Evolutionary conservation across 2,113 vertebrate species (phyloP).

Genomic region (Motacilla tschutschensis): DNA sequence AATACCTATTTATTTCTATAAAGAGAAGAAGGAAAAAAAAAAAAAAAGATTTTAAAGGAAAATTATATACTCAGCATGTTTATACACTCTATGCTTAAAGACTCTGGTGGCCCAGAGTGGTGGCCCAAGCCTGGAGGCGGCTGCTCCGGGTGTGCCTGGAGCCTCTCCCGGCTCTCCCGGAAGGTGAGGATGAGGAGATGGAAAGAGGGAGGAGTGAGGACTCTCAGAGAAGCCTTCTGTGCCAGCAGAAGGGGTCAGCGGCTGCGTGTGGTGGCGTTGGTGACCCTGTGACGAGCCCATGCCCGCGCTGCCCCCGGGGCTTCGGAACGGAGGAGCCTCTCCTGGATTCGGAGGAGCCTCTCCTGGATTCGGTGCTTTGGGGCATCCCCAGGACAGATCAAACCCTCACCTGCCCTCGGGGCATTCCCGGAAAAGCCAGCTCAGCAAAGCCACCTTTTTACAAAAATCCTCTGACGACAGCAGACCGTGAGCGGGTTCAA

Average conservation of each 20-base stretch:
- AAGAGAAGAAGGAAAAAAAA: background rate
- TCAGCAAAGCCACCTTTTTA: background rate
- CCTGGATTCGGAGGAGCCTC: no score
- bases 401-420: background rate
- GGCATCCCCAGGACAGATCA: background rate
- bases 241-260: background rate
- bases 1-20: slow-evolving; percentile 62
- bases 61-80: slow-evolving; percentile 66
- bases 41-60: slow-evolving; percentile 50
- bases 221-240: background rate
- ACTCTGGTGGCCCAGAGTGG: background rate
- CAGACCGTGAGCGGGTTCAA: background rate
- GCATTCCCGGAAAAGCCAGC: background rate
- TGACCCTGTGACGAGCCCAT: rapidly evolving
- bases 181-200: rapidly evolving
- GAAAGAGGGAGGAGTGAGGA: background rate
- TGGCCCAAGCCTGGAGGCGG: background rate
- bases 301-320: rapidly evolving
- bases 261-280: background rate
- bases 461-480: background rate
- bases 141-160: background rate
- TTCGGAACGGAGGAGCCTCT: background rate
- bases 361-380: no score
- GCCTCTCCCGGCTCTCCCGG: background rate
- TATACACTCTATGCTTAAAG: slow-evolving; percentile 27